A percentile compares a stretch with the other conserved stretches of the same genome.
Conservation (phyloP, 2,113 vertebrate genomes). For the Sinosuthora webbiana region DNA sequence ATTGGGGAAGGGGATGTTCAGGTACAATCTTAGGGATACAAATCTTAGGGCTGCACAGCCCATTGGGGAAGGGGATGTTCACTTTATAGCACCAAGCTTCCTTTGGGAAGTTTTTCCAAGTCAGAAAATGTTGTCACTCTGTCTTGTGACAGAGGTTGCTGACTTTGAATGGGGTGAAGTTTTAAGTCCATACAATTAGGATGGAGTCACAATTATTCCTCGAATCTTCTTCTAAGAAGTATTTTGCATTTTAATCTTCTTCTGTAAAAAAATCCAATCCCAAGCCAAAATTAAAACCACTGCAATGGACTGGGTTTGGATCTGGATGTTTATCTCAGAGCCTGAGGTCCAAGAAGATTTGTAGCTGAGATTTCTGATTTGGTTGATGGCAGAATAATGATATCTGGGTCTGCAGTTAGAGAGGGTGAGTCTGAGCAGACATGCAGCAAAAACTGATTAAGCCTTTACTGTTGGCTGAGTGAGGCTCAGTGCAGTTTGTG, state of each 20-base stretch:
- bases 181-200: background rate
- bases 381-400: background rate
- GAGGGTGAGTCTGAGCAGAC: background rate
- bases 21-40: background rate
- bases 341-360: background rate
- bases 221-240: background rate
- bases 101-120: background rate
- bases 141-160: background rate
- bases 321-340: background rate
- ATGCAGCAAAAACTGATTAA: background rate
- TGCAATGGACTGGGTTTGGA: background rate
- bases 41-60: background rate
- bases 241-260: background rate
- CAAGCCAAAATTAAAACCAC: background rate
- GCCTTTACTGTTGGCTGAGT: background rate
- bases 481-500: background rate
- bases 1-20: fast-evolving
- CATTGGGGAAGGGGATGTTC: fast-evolving
- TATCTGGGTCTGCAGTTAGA: background rate
- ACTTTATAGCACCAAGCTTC: background rate
- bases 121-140: background rate
- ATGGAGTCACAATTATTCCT: background rate
- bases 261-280: background rate
- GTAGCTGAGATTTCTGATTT: background rate
- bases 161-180: background rate